Conservation (phyloP, 2,113 vertebrate genomes). For the Kryptolebias marmoratus region DNA sequence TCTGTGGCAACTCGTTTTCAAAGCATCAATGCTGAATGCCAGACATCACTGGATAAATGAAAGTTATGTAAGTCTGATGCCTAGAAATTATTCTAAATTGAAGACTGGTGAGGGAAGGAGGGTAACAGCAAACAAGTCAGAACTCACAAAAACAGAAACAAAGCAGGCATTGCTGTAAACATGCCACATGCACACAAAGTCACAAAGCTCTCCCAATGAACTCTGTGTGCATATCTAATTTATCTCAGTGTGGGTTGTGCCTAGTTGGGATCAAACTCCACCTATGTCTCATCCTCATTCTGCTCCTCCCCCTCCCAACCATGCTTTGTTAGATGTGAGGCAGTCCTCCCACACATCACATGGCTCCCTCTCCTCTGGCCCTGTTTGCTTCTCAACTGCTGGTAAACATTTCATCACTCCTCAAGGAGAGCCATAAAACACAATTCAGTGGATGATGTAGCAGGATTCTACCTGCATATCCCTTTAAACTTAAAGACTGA, state of each 20-base stretch:
- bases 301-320: conserved; percentile 19
- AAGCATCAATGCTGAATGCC: conserved; percentile 46
- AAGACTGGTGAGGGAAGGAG: conserved; percentile 39
- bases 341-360: conserved; percentile 46
- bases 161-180: neutral
- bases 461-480: conserved; percentile 22
- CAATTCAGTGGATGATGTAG: conserved; percentile 37
- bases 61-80: conserved; percentile 56
- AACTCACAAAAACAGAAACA: neutral
- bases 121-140: neutral
- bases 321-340: conserved; percentile 34
- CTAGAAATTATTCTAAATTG: conserved; percentile 54
- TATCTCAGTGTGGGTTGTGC: conserved; percentile 50
- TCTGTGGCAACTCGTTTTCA: conserved; percentile 62
- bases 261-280: conserved; percentile 60
- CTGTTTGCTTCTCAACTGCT: conserved; percentile 58
- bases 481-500: conserved; percentile 23
- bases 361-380: conserved; percentile 9
- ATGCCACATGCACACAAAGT: neutral
- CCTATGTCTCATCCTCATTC: conserved; percentile 52
- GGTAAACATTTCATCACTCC: conserved; percentile 77
- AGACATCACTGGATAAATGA: conserved; percentile 53
- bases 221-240: conserved; percentile 56
- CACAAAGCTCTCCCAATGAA: conserved; percentile 30
- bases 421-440: conserved; percentile 73